phyloP scores from a whole-genome alignment of 2,888 invertebrate genomes.

The Boloria euphrosyne region DNA sequence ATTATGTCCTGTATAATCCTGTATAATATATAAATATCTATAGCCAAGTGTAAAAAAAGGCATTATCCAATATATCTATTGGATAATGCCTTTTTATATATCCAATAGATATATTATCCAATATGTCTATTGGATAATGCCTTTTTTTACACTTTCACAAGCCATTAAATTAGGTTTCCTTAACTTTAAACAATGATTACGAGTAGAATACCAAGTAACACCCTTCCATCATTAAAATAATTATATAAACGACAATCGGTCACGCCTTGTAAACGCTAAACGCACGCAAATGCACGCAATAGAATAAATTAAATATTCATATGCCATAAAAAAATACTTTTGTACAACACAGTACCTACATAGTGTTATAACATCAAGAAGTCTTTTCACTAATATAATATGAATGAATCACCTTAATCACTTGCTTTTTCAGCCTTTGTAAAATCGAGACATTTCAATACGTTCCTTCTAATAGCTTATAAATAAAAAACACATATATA shows the following conservation, averaged over 20 bases:
- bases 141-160: neutral
- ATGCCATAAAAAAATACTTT: constrained; percentile 1
- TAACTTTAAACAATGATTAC: constrained; percentile 12
- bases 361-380: constrained; percentile 7
- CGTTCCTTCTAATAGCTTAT: too few relatives aligned
- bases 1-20: too few relatives aligned
- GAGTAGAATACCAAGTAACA: constrained; percentile 19
- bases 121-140: neutral
- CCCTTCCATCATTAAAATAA: constrained; percentile 32
- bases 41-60: too few relatives aligned
- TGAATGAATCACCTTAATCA: too few relatives aligned
- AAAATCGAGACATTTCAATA: too few relatives aligned
- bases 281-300: constrained; percentile 19
- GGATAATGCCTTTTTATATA: neutral
- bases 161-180: constrained; percentile 17
- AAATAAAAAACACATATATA: too few relatives aligned
- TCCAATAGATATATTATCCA: neutral
- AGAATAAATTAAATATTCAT: constrained; percentile 22
- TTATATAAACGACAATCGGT: constrained; percentile 44
- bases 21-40: too few relatives aligned
- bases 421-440: too few relatives aligned
- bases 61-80: neutral
- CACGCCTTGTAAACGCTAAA: constrained; percentile 44
- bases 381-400: too few relatives aligned
- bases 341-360: constrained; percentile 19